phyloP scores from a whole-genome alignment of 2,797 vertebrate species.

The Syndactyla subalaris region DNA sequence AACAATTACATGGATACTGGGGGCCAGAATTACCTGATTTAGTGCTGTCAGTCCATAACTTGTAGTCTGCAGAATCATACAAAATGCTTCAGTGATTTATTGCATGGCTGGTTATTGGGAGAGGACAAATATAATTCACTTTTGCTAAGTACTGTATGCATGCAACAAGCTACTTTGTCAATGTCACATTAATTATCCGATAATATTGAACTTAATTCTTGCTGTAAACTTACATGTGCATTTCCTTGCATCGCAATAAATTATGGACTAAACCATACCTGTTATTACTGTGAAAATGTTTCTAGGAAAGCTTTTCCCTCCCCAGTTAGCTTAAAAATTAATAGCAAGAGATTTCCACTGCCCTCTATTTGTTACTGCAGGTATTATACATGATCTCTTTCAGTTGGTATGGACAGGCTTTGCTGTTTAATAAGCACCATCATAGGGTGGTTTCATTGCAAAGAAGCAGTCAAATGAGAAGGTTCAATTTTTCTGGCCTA shows the following conservation, averaged over 20 bases:
- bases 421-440: background rate
- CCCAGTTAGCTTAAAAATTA: background rate
- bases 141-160: background rate
- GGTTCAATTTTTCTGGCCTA: background rate
- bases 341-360: background rate
- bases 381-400: background rate
- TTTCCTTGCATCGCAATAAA: background rate
- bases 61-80: background rate
- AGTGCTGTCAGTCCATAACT: background rate
- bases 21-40: background rate
- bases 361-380: background rate
- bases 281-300: background rate
- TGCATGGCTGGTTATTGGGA: background rate
- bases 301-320: background rate
- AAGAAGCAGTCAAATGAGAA: background rate
- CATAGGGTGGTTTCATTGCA: background rate
- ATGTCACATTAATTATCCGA: constrained; percentile 34
- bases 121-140: background rate
- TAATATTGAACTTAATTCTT: constrained; percentile 14
- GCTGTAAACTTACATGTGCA: background rate
- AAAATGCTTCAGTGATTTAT: background rate
- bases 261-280: background rate
- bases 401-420: background rate
- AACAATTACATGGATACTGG: background rate
- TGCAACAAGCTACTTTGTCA: constrained; percentile 15